Conservation (phyloP, 1,140 invertebrate species). For the Drosophila malerkotliana region DNA sequence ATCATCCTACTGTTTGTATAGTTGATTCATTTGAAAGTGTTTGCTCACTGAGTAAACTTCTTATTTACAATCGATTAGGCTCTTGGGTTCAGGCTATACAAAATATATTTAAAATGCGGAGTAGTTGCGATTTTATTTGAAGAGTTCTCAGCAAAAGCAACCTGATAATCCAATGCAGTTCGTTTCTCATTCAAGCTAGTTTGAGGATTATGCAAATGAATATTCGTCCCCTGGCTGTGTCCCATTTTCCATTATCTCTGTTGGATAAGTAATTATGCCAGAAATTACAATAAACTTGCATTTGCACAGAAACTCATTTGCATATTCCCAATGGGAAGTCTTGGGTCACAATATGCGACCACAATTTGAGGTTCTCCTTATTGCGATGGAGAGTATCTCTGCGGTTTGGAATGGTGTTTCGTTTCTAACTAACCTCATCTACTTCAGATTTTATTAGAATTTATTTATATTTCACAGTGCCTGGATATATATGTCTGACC, state of each 20-base stretch:
- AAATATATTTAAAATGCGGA: conserved; percentile 3
- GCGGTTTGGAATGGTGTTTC: background rate
- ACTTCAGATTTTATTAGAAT: background rate
- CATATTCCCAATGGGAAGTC: conserved; percentile 37
- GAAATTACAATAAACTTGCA: conserved; percentile 69
- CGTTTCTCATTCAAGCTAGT: conserved; percentile 25
- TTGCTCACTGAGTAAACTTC: conserved; percentile 8
- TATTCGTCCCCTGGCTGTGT: conserved; percentile 12
- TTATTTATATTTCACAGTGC: background rate
- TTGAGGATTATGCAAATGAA: conserved; percentile 65
- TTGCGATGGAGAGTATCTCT: background rate
- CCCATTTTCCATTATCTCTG: conserved; percentile 62
- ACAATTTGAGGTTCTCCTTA: conserved; percentile 44
- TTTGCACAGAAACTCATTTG: conserved; percentile 57
- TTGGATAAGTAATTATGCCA: conserved; percentile 72
- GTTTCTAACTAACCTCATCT: background rate
- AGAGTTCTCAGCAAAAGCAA: background rate
- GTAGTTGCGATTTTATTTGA: background rate
- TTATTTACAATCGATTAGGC: conserved; percentile 35
- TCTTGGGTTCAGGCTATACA: conserved; percentile 3
- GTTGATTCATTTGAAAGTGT: conserved; percentile 7
- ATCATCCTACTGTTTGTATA: conserved; percentile 13
- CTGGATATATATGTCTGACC: conserved; percentile 29
- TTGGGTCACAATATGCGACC: conserved; percentile 46
- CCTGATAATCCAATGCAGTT: conserved; percentile 29